Evolutionary conservation across 2,888 invertebrate genomes (phyloP), one percentile per base, ranked within the genome.

Genomic region (Lasius fuliginosus): DNA sequence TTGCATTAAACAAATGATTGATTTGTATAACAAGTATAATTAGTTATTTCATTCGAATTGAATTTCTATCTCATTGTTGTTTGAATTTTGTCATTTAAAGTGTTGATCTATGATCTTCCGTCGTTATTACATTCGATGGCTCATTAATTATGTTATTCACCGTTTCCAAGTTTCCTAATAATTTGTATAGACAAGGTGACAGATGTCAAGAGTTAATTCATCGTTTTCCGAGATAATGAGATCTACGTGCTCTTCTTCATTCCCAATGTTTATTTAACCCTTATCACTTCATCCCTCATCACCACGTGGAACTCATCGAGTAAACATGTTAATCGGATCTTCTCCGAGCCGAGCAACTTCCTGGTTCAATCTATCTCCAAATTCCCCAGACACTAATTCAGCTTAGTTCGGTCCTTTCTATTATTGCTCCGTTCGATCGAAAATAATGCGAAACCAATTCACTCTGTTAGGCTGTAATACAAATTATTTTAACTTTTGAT

Each of bases 291-390:
- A n/a, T 69, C 33, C 18, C 33, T 79, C 12, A 23, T 79, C 33
- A 79, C 60, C 33, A 42, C 42, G 18, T 33, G 46, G 9, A 79
- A 79, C 30, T 68, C 58, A 11, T 58, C 58, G 33, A 42, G 30
- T 49, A 84, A 76, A 87, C 62, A 36, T 73, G 67, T 73, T 76
- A 84, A 87, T 86, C 64, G 56, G 75, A 81, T 86, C 62, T 68
- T 23, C 27, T 3, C 30, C 56, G 11, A 49, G n/a, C 33, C 18
- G 62, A 73, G 30, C 11, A 60, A 58, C 58, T 71, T 69, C 27
- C 30, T 12, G 23, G 15, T 27, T 56, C n/a, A 58, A 58, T 68
- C 42, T 9, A 36, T 68, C 42, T 5, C 36, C 36, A 53, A 76
- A 69, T 79, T 79, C n/a, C 23, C 23, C 30, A 58, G 33, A 23